phyloP scores from a whole-genome alignment of 2,113 vertebrate species.

The Elachura formosa region DNA sequence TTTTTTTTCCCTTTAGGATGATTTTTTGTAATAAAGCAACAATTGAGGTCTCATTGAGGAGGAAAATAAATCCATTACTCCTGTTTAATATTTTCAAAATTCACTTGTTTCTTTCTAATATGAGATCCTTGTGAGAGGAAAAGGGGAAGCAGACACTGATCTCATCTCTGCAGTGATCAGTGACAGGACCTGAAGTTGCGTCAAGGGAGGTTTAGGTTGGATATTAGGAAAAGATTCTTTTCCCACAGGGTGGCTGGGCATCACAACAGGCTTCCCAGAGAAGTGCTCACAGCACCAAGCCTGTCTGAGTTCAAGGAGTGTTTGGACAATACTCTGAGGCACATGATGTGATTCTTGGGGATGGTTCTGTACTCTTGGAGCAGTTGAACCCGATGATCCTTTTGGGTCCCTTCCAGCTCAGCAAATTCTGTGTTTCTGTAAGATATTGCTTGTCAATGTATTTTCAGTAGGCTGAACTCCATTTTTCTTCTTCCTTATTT shows the following conservation, averaged over 20 bases:
- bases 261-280: background rate
- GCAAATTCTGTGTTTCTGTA: background rate
- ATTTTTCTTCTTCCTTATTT: background rate
- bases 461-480: background rate
- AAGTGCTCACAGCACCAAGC: background rate
- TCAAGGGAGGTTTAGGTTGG: background rate
- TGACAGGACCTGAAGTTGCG: background rate
- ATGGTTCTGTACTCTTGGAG: background rate
- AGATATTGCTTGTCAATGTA: background rate
- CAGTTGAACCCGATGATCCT: background rate
- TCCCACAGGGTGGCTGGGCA: fast-evolving
- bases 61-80: background rate
- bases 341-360: background rate
- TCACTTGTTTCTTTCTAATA: background rate
- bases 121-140: background rate
- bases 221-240: fast-evolving
- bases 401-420: background rate
- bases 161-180: background rate
- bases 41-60: background rate
- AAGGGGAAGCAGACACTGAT: background rate
- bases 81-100: background rate
- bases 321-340: background rate
- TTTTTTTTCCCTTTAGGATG: background rate
- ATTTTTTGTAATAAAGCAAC: background rate
- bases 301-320: fast-evolving